Base-by-base conservation (phyloP, 2,113 vertebrate species). In the Erinaceus europaeus region DNA sequence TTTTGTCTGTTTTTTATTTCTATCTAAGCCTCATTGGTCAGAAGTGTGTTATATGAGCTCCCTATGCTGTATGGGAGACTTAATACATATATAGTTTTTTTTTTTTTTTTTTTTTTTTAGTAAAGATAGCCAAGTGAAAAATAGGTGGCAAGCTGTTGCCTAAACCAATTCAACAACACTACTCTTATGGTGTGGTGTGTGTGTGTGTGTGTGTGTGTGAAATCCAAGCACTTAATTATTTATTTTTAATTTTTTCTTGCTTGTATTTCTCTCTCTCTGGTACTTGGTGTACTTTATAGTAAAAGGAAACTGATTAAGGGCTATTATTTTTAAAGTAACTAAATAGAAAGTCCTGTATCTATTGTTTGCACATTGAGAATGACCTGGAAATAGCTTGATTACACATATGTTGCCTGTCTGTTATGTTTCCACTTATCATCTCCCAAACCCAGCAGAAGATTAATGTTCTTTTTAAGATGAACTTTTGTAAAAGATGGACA, bases 271-370 rank as follows among this genome's bases (percentile, higher is more conserved):
- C 29, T 88, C 55, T 20, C 21, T 82, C 88, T 86, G 10, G 25
- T 77, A 64, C 79, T 9, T 27, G 14, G 42, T 4, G 67, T 69
- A 15, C 72, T 83, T 76, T 62, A 20, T 48, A 82, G 21, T 46
- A 84, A 85, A 67, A 85, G 74, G 21, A 59, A 64, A 73, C 4
- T 27, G 12, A 40, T 59, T 57, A 59, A 73, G 9, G 11, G 17
- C 61, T 71, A 14, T 69, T 86, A 48, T 34, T 64, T 85, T 75
- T 4, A 79, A 90, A 78, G 9, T n/a, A 53, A 76, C 84, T n/a
- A 53, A 76, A 77, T 50, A 44, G 61, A 84, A 46, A 5, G 62
- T n/a, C 8, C 21, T 50, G 3, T 46, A 32, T 20, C 50, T 88
- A 64, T 42, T 62, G 14, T 84, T 79, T 65, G 38, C 36, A 36